Base-by-base conservation (phyloP, 2,113 vertebrate species). In the Hypocryptadius cinnamomeus region DNA sequence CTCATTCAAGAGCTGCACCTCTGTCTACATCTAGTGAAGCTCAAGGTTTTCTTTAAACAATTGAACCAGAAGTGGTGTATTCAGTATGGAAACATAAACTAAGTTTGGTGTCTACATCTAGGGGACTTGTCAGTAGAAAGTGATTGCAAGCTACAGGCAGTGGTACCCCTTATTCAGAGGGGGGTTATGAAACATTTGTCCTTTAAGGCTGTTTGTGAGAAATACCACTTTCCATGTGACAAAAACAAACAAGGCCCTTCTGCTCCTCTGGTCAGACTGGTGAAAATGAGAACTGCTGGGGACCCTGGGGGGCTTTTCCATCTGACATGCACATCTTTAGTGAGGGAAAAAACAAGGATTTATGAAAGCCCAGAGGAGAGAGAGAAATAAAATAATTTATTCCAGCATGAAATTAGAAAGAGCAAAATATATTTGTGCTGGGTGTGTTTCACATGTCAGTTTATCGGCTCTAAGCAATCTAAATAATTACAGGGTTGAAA, bases 401-500 rank as follows among this genome's bases (percentile, higher is more conserved):
- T 17, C 13, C 31, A 42, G 33, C 20, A 39, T 69, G 40, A 80
- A 86, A 83, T 65, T 53, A 89, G 71, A 89, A 79, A 88, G 70
- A 91, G n/a, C 33, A 72, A 54, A 80, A 91, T 63, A 19, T 89
- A 56, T 18, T 88, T 92, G 80, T 79, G 65, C 31, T 89, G 51
- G 70, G 59, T 89, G 86, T 89, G 85, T 81, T 92, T 95, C 61
- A 80, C 61, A 59, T 92, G 93, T 64, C 76, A 79, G 56, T 90
- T 87, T 81, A 85, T 16, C 22, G 57, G 53, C 72, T 88, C 59
- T 85, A 92, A 90, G 71, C 64, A 84, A 91, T 79, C 90, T 64
- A 86, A 87, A 69, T 97, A 94, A 94, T 94, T 96, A 87, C 35
- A 79, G 42, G 85, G 60, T 82, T 95, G 42, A 70, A 80, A 86